phyloP scores from a whole-genome alignment of 2,113 vertebrate genomes.

The Trogon surrucura region DNA sequence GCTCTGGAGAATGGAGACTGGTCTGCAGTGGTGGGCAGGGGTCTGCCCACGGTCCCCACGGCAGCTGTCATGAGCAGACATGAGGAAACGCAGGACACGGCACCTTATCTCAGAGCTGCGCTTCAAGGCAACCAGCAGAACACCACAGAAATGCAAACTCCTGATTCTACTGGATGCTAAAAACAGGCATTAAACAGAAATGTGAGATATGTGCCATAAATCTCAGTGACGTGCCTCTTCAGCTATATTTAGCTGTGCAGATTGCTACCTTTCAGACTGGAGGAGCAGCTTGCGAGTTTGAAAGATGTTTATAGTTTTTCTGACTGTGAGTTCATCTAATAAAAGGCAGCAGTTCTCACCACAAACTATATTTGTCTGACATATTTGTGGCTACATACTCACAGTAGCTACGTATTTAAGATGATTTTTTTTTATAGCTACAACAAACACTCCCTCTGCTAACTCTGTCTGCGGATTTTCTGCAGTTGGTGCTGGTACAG shows the following conservation, averaged over 20 bases:
- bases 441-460: neutral
- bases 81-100: neutral
- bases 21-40: neutral
- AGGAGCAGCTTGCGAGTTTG: neutral
- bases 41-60: accelerated
- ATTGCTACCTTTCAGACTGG: neutral
- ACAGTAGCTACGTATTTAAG: neutral
- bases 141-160: neutral
- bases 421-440: neutral
- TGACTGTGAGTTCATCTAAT: neutral
- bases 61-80: neutral
- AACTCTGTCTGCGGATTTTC: accelerated
- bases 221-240: neutral
- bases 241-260: neutral
- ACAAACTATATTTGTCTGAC: neutral
- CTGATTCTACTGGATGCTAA: neutral
- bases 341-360: neutral
- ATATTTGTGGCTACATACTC: neutral
- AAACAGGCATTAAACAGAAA: neutral
- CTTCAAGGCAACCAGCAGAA: neutral
- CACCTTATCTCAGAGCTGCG: neutral
- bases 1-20: neutral
- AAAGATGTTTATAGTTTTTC: neutral
- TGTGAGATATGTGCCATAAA: neutral
- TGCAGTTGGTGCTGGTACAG: neutral